Evolutionary conservation across 2,113 vertebrate genomes (phyloP).

Genomic region (Zingel zingel): DNA sequence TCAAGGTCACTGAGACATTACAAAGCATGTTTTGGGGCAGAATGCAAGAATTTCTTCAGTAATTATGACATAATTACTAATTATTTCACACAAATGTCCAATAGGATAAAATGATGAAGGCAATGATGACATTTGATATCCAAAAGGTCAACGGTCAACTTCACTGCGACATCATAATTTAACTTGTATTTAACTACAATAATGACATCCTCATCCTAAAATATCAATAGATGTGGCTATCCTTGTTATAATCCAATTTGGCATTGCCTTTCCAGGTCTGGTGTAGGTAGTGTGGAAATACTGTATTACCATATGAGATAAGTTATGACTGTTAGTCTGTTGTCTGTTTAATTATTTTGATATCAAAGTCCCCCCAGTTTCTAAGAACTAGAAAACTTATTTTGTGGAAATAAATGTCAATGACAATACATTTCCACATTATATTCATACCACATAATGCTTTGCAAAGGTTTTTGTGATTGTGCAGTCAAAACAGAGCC

Average conservation of each 20-base stretch:
- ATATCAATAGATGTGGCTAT: background rate
- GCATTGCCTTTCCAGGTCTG: background rate
- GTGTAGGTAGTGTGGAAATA: background rate
- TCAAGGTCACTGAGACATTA: too few relatives aligned
- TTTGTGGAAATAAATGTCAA: constrained; percentile 6
- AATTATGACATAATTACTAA: too few relatives aligned
- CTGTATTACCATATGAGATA: background rate
- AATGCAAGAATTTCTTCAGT: too few relatives aligned
- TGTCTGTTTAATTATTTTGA: background rate
- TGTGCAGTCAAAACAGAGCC: background rate
- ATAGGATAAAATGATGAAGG: too few relatives aligned
- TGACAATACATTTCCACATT: background rate
- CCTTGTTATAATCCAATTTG: background rate
- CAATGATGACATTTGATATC: too few relatives aligned
- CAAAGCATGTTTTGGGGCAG: too few relatives aligned
- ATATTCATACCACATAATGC: background rate
- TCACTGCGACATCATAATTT: too few relatives aligned
- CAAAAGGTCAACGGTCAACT: too few relatives aligned
- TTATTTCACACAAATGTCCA: too few relatives aligned
- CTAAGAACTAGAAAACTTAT: background rate
- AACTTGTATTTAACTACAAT: background rate
- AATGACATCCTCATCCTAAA: background rate
- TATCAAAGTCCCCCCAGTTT: background rate
- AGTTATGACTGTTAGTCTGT: background rate
- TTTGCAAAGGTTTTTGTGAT: constrained; percentile 14